Conservation (phyloP, 2,888 invertebrate species). For the Acanthoscelides obtectus region DNA sequence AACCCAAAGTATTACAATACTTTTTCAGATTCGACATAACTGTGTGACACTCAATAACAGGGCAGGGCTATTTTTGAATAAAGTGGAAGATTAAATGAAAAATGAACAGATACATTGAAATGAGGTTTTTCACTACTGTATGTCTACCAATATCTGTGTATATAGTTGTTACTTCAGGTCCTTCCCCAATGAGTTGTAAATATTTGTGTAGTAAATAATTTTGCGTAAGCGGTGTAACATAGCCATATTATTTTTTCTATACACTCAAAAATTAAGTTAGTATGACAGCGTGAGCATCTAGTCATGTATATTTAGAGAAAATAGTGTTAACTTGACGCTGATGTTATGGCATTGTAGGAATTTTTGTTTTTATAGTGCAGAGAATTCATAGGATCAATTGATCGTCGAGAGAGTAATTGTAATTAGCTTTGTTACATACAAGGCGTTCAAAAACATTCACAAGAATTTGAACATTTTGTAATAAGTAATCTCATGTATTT, state of each 20-base stretch:
- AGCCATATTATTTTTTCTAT: neutral
- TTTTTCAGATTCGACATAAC: no score
- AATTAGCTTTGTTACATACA: no score
- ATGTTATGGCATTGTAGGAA: neutral
- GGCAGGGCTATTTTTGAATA: no score
- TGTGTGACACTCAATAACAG: no score
- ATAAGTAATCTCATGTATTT: no score
- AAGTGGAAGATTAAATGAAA: neutral
- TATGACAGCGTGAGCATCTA: neutral
- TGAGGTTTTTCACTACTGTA: neutral
- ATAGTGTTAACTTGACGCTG: neutral
- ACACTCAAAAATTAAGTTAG: neutral
- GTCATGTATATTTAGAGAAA: neutral
- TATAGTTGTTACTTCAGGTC: neutral
- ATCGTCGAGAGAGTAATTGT: no score
- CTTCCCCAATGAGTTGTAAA: neutral
- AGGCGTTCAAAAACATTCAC: no score
- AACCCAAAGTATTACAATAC: no score
- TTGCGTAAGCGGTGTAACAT: neutral
- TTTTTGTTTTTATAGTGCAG: neutral
- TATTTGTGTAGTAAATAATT: neutral
- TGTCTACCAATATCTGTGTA: neutral
- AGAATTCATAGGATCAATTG: neutral
- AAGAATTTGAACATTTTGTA: no score
- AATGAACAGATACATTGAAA: no score